These are phyloP conservation scores for Drosophila sulfurigaster DNA, from an alignment of 1,140 invertebrate genomes.

Conservation along the genomic window DNA sequence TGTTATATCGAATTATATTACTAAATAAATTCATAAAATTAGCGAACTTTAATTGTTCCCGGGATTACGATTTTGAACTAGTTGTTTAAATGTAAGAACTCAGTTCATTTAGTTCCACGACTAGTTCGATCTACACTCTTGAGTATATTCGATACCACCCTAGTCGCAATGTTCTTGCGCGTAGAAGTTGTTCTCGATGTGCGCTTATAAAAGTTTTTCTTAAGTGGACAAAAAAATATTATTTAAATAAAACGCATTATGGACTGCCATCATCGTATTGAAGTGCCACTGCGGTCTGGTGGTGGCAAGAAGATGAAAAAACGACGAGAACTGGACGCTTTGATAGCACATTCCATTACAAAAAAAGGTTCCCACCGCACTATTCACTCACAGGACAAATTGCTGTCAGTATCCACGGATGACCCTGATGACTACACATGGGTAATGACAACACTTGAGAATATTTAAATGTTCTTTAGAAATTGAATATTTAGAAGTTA, in stretches of 20 bases:
- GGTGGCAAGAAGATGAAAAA: constrained; percentile 86
- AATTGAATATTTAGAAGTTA: neutral
- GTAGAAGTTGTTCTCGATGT: constrained; percentile 20
- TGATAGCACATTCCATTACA: constrained; percentile 82
- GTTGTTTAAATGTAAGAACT: neutral
- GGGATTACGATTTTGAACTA: neutral
- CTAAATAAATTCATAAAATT: too few species aligned
- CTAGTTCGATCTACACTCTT: neutral
- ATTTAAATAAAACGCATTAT: constrained; percentile 48
- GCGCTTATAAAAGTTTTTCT: constrained; percentile 17
- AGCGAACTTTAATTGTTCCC: too few species aligned
- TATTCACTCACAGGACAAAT: constrained; percentile 81
- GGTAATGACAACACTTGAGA: constrained; percentile 53
- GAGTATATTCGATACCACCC: constrained; percentile 14
- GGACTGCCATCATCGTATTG: constrained; percentile 81
- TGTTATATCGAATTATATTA: neutral
- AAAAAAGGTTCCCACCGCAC: constrained; percentile 62
- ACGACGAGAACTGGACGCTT: constrained; percentile 85
- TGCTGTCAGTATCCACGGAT: constrained; percentile 85
- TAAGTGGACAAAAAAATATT: constrained; percentile 1
- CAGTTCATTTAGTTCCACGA: constrained; percentile 8
- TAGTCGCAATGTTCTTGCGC: constrained; percentile 23
- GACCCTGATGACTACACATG: constrained; percentile 84
- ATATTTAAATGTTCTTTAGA: neutral
- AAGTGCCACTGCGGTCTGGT: constrained; percentile 82